These are phyloP conservation scores for Drosophila koepferae DNA, from an alignment of 2,888 invertebrate genomes.

Conservation along the genomic window DNA sequence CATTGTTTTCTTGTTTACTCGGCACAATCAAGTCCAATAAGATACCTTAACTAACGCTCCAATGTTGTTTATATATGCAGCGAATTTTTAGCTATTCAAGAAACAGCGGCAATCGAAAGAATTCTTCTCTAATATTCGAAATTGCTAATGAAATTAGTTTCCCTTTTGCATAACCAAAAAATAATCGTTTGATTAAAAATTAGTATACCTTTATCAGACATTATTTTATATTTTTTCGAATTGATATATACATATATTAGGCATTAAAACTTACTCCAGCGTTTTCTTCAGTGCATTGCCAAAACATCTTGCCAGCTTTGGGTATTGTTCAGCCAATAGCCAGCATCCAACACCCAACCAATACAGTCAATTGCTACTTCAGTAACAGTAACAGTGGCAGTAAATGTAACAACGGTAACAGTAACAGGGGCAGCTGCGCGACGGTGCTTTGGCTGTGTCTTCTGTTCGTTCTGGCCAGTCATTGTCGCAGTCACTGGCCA, in stretches of 20 bases:
- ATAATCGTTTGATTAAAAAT: background rate
- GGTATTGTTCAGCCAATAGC: conserved; percentile 19
- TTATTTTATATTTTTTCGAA: background rate
- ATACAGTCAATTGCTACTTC: conserved; percentile 62
- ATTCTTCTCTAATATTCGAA: background rate
- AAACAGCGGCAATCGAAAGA: background rate
- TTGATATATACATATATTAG: background rate
- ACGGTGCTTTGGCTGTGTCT: conserved; percentile 17
- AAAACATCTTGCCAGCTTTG: conserved; percentile 4
- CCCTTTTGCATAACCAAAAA: background rate
- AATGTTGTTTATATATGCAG: background rate
- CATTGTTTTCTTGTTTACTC: conserved; percentile 14
- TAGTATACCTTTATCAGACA: background rate
- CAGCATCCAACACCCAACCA: conserved; percentile 2
- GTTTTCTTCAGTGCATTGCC: conserved; percentile 30
- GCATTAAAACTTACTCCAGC: background rate
- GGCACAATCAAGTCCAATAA: conserved; percentile 21
- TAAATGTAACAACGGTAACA: conserved; percentile 9
- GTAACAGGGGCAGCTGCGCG: conserved; percentile 13
- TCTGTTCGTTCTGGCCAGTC: conserved; percentile 46
- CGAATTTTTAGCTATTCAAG: too few species aligned
- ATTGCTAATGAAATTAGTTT: background rate
- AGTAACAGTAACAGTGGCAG: conserved; percentile 41
- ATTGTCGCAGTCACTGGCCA: conserved; percentile 34
- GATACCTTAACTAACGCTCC: background rate